A percentile compares a stretch with the other conserved stretches of the same genome.
These are phyloP conservation scores for Stegodyphus mimosarum DNA, from an alignment of 1,140 invertebrate genomes.

Conservation along the genomic window DNA sequence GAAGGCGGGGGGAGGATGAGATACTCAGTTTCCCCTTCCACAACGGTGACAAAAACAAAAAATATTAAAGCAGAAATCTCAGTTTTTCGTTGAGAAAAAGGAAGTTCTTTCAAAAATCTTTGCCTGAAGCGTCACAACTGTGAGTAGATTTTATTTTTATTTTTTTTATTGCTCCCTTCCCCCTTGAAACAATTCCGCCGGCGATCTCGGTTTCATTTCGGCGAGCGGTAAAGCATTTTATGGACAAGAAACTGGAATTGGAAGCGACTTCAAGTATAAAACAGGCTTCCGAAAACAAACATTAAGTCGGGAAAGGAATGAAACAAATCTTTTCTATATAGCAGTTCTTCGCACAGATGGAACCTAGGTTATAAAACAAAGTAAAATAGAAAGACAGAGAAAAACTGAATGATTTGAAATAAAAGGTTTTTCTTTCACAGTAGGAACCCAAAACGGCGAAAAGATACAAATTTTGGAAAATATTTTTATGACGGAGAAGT, in stretches of 20 bases:
- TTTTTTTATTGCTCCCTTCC: not conserved
- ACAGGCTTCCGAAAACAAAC: conserved; percentile 10
- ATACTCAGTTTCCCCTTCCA: no score
- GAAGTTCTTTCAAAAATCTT: conserved; percentile 39
- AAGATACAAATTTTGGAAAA: no score
- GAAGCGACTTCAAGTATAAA: conserved; percentile 7
- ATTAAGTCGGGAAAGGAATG: conserved; percentile 4
- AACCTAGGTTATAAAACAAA: no score
- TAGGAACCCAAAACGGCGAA: no score
- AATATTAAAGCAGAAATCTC: conserved; percentile 7
- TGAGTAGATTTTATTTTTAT: conserved; percentile 6
- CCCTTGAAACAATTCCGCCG: conserved; percentile 36
- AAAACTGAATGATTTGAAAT: no score
- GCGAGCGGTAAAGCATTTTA: conserved; percentile 40
- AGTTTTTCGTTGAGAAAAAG: conserved; percentile 25
- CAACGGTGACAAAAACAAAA: no score
- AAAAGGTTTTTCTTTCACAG: no score
- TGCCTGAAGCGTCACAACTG: conserved; percentile 38
- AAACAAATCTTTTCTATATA: no score
- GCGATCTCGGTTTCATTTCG: conserved; percentile 39
- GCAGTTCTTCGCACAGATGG: no score
- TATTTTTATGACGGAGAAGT: no score
- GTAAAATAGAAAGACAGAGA: no score
- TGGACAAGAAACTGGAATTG: conserved; percentile 35
- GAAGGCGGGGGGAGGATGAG: no score